Base-by-base conservation (phyloP, 2,113 vertebrate genomes). In the Limnothrissa miodon region DNA sequence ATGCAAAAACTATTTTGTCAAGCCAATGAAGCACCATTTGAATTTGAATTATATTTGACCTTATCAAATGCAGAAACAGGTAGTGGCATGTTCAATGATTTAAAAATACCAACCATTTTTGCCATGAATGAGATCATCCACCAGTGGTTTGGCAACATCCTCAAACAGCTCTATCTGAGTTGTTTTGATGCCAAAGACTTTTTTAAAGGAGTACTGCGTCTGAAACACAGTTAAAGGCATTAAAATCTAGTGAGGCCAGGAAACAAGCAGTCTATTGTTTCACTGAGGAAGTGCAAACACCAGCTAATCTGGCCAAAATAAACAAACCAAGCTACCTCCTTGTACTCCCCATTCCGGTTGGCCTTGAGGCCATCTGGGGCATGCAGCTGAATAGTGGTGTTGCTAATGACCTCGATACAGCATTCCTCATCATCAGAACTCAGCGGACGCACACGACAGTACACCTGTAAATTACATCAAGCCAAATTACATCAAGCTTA, bases 181-280 rank as follows among this genome's bases (percentile, higher is more conserved):
- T 7, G 94, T 93, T 0, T 91, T 94, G 5, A 93, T 92, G 25
- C 96, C 96, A 91, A 99, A 98, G 0, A 99, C 97, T 85, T 95
- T 96, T 90, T 97, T 98, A 90, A 99, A 99, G 0, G 97, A 97
- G 89, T 98, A 98, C 83, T 98, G 98, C 0, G 93, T 98, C 98
- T 99, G 89, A 82, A 80, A 82, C 15, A 33, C 66, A 66, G 9
- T 29, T 0, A 39, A 10, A 70, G 13, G 15, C 29, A 36, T 74
- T 39, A 74, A 4, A 13, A 13, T 33, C 66, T 13, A 36, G 66
- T 36, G 11, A 39, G 66, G 66, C 4, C 33, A 74, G 10, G 33
- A 74, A 74, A 36, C 7, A 25, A 11, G 13, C 10, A 1, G 10
- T 13, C 29, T 25, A 29, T 9, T 62, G 59, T 62, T 33, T 74